Base-by-base conservation (phyloP, 2,888 invertebrate species). In the Ephialtes manifestator region DNA sequence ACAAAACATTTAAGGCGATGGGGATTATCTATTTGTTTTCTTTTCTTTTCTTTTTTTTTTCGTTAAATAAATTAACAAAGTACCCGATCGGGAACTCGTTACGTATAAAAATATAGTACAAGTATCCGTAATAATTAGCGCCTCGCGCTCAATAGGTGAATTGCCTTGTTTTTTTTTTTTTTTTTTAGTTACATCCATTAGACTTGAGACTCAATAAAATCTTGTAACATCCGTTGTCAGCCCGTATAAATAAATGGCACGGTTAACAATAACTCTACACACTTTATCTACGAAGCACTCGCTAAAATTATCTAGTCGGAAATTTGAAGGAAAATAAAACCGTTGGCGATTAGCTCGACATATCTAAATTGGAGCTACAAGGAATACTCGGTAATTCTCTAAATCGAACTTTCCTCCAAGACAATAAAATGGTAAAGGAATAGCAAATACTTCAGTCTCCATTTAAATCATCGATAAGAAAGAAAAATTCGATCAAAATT, bases 31-130 rank as follows among this genome's bases (percentile, higher is more conserved):
- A 78, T 74, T 35, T 71, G 77, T 58, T 60, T 39, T n/a, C n/a
- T n/a, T n/a, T n/a, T n/a, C n/a, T n/a, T n/a, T n/a, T n/a, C n/a
- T n/a, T 39, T 4, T 31, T 8, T 39, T 8, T 8, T 39, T 65
- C 7, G 18, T 65, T 20, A 18, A 85, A 79, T 79, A 85, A 85
- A 85, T 78, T 51, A 85, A 75, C 85, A 81, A 71, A 84, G 78
- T 79, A 55, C 81, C 68, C 60, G 67, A 67, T 46, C n/a, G 35
- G 72, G 81, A 71, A 76, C 76, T 81, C 81, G 48, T 71, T 81
- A 78, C 68, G 81, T 85, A 85, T 75, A 85, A 85, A 85, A 82
- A 84, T 84, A 85, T 85, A 82, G 78, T 85, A 79, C 84, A 78
- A 68, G 68, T 81, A 75, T 79, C 15, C 79, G 65, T 79, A 82